Percentiles rank a stretch among this genome's conserved stretches.
Evolutionary conservation across 2,888 invertebrate genomes (phyloP).

Genomic region (Atherix ibis): DNA sequence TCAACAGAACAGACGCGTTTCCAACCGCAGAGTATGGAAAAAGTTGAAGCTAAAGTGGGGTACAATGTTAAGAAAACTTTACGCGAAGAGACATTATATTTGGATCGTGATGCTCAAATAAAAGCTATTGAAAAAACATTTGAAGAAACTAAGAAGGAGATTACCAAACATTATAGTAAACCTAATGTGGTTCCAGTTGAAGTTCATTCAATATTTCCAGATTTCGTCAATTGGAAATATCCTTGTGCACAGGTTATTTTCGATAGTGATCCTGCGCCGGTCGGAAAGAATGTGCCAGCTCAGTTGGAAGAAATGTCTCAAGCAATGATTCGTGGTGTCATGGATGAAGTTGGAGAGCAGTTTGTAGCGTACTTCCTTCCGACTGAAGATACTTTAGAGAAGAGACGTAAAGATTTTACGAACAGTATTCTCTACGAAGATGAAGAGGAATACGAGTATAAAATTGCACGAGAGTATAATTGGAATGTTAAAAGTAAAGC

Average conservation of each 20-base stretch:
- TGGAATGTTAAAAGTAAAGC: slow-evolving; percentile 99
- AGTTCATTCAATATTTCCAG: slow-evolving; percentile 77
- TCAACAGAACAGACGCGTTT: slow-evolving; percentile 97
- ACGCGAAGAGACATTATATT: slow-evolving; percentile 82
- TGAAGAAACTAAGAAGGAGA: slow-evolving; percentile 68
- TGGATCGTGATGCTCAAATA: slow-evolving; percentile 94
- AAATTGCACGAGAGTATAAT: slow-evolving; percentile 95
- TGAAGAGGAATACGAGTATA: slow-evolving; percentile 88
- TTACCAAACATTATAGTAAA: slow-evolving; percentile 91
- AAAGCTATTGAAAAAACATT: slow-evolving; percentile 96
- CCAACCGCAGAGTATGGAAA: slow-evolving; percentile 90
- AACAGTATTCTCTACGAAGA: slow-evolving; percentile 68
- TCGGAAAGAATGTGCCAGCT: slow-evolving; percentile 68
- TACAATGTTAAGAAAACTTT: slow-evolving; percentile 92
- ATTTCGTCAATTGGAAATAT: slow-evolving; percentile 94
- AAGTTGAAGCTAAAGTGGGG: slow-evolving; percentile 98
- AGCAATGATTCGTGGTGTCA: slow-evolving; percentile 98
- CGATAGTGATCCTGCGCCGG: slow-evolving; percentile 93
- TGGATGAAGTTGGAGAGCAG: slow-evolving; percentile 97
- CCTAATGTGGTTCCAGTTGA: slow-evolving; percentile 87
- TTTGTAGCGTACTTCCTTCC: slow-evolving; percentile 98
- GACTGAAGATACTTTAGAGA: slow-evolving; percentile 78
- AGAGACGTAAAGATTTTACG: slow-evolving; percentile 67
- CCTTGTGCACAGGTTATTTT: slow-evolving; percentile 97
- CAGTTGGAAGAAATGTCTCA: slow-evolving; percentile 97